Conservation (phyloP, 2,797 vertebrate species). For the Molothrus aeneus region DNA sequence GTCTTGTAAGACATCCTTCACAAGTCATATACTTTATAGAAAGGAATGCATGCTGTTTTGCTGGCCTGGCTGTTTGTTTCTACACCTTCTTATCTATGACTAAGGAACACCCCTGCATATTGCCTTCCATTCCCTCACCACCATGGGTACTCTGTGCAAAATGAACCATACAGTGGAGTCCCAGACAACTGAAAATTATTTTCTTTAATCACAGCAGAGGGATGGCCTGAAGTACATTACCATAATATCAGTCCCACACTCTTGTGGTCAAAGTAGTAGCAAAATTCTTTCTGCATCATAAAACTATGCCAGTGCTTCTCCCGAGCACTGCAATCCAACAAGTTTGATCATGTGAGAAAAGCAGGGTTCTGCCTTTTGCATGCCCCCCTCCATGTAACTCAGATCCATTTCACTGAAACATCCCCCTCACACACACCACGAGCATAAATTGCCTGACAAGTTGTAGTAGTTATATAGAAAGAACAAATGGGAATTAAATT, state of each 20-base stretch:
- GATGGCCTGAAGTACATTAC: background rate
- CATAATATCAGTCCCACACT: background rate
- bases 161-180: background rate
- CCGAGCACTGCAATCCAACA: background rate
- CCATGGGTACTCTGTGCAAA: background rate
- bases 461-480: background rate
- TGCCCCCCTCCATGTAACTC: background rate
- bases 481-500: background rate
- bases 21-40: constrained; percentile 37
- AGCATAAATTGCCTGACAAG: background rate
- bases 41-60: constrained; percentile 53
- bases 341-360: background rate
- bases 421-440: background rate
- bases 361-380: background rate
- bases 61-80: constrained; percentile 18
- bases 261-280: background rate
- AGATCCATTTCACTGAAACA: background rate
- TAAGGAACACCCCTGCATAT: background rate
- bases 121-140: background rate
- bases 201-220: constrained; percentile 4
- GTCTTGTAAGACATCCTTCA: constrained; percentile 54
- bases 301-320: background rate
- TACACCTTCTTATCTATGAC: background rate
- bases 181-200: background rate
- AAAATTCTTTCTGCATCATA: background rate